These are phyloP conservation scores for Chloroceryle aenea DNA, from an alignment of 2,113 vertebrate species.

Conservation along the genomic window DNA sequence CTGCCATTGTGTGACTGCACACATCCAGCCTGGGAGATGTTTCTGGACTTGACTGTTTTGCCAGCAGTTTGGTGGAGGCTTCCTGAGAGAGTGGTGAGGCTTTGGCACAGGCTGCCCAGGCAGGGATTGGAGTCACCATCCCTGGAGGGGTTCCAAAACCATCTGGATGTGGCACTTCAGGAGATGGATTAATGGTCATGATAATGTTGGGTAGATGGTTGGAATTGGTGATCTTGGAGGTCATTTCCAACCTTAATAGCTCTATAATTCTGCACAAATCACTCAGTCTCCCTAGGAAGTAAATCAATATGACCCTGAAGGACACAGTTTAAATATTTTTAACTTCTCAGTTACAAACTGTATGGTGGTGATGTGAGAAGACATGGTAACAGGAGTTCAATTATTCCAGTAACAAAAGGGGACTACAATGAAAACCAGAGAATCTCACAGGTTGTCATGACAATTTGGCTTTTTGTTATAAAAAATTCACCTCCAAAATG, in stretches of 20 bases:
- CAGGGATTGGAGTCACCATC: too few relatives aligned
- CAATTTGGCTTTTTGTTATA: not conserved
- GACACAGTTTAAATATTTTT: not conserved
- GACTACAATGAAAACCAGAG: not conserved
- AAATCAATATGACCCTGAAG: not conserved
- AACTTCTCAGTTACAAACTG: not conserved
- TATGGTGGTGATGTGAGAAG: not conserved
- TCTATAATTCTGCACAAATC: not conserved
- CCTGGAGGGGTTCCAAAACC: too few relatives aligned
- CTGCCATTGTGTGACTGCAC: not conserved
- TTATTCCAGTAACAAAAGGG: not conserved
- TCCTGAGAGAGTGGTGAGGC: too few relatives aligned
- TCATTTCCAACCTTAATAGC: too few relatives aligned
- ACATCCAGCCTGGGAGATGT: not conserved
- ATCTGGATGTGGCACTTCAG: too few relatives aligned
- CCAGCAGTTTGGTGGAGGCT: not conserved
- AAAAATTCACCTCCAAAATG: not conserved
- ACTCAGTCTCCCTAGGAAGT: not conserved
- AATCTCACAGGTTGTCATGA: not conserved
- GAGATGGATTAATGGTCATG: too few relatives aligned
- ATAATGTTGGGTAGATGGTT: too few relatives aligned
- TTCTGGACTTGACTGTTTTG: not conserved
- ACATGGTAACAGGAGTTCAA: not conserved
- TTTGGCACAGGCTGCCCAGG: too few relatives aligned
- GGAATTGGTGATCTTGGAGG: too few relatives aligned